These are phyloP conservation scores for Folsomia candida DNA, from an alignment of 2,888 invertebrate species.

Conservation along the genomic window DNA sequence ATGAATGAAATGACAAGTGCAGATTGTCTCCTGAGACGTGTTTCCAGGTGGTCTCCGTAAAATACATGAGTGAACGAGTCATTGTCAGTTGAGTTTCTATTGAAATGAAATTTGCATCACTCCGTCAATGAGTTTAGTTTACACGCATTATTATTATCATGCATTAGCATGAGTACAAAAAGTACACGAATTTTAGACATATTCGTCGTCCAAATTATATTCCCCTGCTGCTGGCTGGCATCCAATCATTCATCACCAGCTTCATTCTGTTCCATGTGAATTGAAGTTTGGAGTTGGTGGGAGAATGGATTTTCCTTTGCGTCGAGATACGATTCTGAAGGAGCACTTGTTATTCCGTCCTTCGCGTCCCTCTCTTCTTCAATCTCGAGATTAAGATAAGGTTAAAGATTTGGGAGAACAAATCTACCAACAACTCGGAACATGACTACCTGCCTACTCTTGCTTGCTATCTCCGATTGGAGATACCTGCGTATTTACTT, in stretches of 20 bases:
- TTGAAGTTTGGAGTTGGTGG: background rate
- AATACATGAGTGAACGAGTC: no score
- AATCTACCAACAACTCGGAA: conserved; percentile 15
- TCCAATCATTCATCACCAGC: background rate
- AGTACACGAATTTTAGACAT: background rate
- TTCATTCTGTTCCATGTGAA: background rate
- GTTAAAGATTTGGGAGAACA: background rate
- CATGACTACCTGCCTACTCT: conserved; percentile 11
- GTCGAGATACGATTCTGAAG: background rate
- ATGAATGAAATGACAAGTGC: no score
- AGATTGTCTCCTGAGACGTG: no score
- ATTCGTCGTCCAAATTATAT: no score
- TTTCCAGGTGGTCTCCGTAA: no score
- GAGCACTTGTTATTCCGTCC: conserved; percentile 2
- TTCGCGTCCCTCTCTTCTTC: background rate
- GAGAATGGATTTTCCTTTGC: no score
- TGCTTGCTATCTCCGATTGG: background rate
- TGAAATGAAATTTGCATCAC: background rate
- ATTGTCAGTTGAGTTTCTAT: no score
- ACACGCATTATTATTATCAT: no score
- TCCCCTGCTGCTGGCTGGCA: no score
- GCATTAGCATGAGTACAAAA: no score
- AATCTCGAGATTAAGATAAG: conserved; percentile 10
- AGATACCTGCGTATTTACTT: background rate
- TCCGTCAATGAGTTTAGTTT: no score